Conservation (phyloP, 2,888 invertebrate species). For the Pammene aurita region DNA sequence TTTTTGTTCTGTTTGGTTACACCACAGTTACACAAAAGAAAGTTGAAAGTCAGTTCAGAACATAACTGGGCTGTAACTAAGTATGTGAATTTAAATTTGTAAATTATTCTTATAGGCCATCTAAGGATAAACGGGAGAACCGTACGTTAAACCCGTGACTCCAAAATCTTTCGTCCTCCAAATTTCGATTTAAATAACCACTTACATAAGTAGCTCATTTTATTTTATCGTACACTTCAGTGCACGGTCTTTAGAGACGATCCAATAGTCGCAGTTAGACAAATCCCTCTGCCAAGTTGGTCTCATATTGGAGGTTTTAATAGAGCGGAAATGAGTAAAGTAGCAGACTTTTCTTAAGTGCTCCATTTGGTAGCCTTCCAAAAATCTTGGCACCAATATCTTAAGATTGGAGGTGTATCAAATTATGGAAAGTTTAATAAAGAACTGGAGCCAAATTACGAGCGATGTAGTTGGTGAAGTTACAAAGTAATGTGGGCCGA, state of each 20-base stretch:
- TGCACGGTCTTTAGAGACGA: slow-evolving; percentile 16
- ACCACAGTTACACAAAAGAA: not conserved
- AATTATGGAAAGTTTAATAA: slow-evolving; percentile 5
- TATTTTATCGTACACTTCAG: slow-evolving; percentile 9
- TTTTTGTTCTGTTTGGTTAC: not conserved
- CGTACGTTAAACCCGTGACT: slow-evolving; percentile 3
- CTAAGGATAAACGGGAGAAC: slow-evolving; percentile 3
- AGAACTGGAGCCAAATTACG: slow-evolving; percentile 11
- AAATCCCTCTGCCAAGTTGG: slow-evolving; percentile 35
- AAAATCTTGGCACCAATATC: slow-evolving; percentile 22
- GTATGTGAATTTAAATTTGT: slow-evolving; percentile 6
- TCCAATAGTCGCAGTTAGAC: slow-evolving; percentile 9
- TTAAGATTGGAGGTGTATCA: slow-evolving; percentile 11
- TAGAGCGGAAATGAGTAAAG: slow-evolving; percentile 13
- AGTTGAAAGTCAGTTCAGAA: not conserved
- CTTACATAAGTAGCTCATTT: slow-evolving; percentile 13
- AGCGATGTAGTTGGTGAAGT: not conserved
- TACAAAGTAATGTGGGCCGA: not conserved
- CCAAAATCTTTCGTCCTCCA: slow-evolving; percentile 11
- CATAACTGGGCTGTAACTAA: not conserved
- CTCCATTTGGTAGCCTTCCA: slow-evolving; percentile 38
- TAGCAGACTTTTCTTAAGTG: slow-evolving; percentile 24
- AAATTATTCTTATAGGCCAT: slow-evolving; percentile 21
- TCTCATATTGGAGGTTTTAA: slow-evolving; percentile 16
- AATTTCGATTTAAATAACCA: slow-evolving; percentile 14